Conservation (phyloP, 2,888 invertebrate species). For the Zonitis immaculata region DNA sequence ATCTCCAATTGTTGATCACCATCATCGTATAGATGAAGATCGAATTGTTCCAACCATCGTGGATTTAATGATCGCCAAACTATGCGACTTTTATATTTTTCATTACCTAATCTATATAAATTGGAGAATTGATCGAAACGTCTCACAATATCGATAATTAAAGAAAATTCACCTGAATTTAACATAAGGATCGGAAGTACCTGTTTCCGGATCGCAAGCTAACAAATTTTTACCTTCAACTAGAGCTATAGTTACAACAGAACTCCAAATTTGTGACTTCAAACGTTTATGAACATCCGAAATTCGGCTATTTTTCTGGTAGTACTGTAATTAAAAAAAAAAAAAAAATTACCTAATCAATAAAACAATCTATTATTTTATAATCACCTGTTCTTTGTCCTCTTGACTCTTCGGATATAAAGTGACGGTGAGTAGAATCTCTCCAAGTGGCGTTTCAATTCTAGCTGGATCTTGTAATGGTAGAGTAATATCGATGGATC, state of each 20-base stretch:
- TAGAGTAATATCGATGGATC: constrained; percentile 71
- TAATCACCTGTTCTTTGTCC: constrained; percentile 82
- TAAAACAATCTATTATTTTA: too few relatives aligned
- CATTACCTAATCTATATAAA: constrained; percentile 91
- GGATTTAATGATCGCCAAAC: constrained; percentile 82
- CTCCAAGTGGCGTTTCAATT: constrained; percentile 67
- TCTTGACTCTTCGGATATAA: constrained; percentile 91
- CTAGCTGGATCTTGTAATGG: constrained; percentile 74
- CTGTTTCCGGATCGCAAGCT: constrained; percentile 82
- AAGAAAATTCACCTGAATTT: constrained; percentile 80
- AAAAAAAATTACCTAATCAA: too few relatives aligned
- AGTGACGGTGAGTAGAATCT: constrained; percentile 75
- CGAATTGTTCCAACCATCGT: constrained; percentile 95
- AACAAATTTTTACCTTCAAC: constrained; percentile 91
- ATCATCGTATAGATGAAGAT: constrained; percentile 92
- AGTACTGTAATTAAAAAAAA: constrained; percentile 62
- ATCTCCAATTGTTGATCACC: constrained; percentile 88
- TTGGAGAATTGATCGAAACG: too few relatives aligned
- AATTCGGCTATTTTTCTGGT: constrained; percentile 69
- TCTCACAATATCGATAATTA: too few relatives aligned
- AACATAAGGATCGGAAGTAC: constrained; percentile 88
- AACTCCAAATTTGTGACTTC: constrained; percentile 96
- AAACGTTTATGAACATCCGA: constrained; percentile 77
- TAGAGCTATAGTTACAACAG: constrained; percentile 94
- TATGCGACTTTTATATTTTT: constrained; percentile 95